A percentile compares a stretch with the other conserved stretches of the same genome.
These are phyloP conservation scores for Mesoligia furuncula DNA, from an alignment of 2,888 invertebrate genomes.

Conservation along the genomic window DNA sequence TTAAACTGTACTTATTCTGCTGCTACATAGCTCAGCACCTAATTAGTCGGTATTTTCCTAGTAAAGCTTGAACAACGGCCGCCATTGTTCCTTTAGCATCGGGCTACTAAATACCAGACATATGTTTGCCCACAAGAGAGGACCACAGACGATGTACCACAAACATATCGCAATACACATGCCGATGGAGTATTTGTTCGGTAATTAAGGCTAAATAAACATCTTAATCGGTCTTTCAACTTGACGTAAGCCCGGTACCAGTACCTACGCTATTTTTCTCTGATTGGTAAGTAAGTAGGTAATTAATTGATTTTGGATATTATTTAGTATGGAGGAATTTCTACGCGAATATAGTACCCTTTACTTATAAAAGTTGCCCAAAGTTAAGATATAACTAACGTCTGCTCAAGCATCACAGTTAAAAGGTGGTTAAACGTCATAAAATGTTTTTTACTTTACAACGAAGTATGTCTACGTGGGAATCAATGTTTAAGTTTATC, in stretches of 20 bases:
- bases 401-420: background rate
- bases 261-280: constrained; percentile 45
- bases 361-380: background rate
- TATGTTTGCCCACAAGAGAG: constrained; percentile 66
- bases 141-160: constrained; percentile 67
- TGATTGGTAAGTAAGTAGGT: constrained; percentile 37
- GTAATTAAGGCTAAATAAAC: constrained; percentile 87
- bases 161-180: constrained; percentile 84
- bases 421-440: too few relatives aligned
- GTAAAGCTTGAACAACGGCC: constrained; percentile 41
- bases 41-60: constrained; percentile 52
- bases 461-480: background rate
- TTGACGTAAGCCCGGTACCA: constrained; percentile 69
- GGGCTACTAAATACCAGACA: constrained; percentile 59
- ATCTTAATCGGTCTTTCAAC: constrained; percentile 85
- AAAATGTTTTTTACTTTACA: too few relatives aligned
- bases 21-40: constrained; percentile 7
- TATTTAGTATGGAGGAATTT: constrained; percentile 13
- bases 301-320: constrained; percentile 44
- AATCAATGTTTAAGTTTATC: constrained; percentile 6
- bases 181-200: constrained; percentile 77
- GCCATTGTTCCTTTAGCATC: constrained; percentile 51
- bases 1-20: background rate
- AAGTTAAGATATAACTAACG: background rate
- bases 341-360: background rate